Conservation (phyloP, 2,797 vertebrate genomes). For the Protosalanx chinensis region DNA sequence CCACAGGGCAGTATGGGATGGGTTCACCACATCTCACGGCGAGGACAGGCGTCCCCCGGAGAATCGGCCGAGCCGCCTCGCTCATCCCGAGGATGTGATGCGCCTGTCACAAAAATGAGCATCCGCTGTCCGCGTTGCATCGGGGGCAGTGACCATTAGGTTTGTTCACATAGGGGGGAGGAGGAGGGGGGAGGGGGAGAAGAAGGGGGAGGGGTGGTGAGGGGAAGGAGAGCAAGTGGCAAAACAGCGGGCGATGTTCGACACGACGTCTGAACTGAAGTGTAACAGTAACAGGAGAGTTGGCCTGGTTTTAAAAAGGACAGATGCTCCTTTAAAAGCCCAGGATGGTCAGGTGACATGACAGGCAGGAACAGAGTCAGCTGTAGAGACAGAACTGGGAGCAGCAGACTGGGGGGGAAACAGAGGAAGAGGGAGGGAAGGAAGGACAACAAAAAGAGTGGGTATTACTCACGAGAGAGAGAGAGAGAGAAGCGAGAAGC, state of each 20-base stretch:
- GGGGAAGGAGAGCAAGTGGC: not conserved
- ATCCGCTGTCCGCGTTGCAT: not conserved
- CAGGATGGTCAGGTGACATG: slow-evolving; percentile 58
- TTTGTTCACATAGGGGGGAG: not conserved
- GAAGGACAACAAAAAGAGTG: slow-evolving; percentile 5
- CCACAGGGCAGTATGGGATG: not conserved
- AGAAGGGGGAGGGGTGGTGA: not conserved
- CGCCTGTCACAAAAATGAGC: not conserved
- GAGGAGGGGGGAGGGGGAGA: too few relatives aligned
- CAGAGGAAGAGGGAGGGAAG: slow-evolving; percentile 33
- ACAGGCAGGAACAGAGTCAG: slow-evolving; percentile 34
- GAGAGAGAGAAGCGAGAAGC: not conserved
- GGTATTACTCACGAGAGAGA: slow-evolving; percentile 2
- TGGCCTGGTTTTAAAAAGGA: slow-evolving; percentile 48
- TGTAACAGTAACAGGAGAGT: slow-evolving; percentile 24
- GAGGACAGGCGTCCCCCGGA: too few relatives aligned
- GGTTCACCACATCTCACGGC: too few relatives aligned
- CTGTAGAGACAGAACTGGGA: slow-evolving; percentile 42
- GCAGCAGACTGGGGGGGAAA: slow-evolving; percentile 17
- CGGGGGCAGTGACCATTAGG: not conserved
- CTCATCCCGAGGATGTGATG: too few relatives aligned
- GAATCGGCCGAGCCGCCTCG: too few relatives aligned
- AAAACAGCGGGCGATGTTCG: slow-evolving; percentile 2
- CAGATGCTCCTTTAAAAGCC: slow-evolving; percentile 58
- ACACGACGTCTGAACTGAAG: slow-evolving; percentile 17